Evolutionary conservation across 2,797 vertebrate genomes (phyloP).

Genomic region (Glyptemys insculpta): DNA sequence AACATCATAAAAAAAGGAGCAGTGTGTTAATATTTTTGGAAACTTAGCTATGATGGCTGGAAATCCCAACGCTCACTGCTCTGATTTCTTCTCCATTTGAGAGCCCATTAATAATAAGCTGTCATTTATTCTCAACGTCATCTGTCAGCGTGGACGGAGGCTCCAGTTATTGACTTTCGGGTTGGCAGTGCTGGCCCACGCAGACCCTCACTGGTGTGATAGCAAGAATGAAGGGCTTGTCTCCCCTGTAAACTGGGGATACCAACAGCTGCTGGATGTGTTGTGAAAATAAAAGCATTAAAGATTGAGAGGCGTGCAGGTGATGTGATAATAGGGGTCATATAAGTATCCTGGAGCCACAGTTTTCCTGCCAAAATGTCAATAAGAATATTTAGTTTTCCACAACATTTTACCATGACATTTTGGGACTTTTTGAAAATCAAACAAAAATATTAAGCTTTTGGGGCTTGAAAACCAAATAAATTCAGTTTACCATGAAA

Average conservation of each 20-base stretch:
- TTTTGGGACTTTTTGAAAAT: not conserved
- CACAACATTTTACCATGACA: not conserved
- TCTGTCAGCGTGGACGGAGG: not conserved
- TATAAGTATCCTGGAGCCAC: not conserved
- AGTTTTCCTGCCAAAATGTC: not conserved
- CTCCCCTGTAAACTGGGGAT: not conserved
- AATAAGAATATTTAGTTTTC: not conserved
- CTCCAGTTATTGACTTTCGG: constrained; percentile 27
- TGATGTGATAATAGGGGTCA: not conserved
- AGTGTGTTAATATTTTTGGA: constrained; percentile 4
- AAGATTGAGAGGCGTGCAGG: not conserved
- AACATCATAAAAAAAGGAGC: constrained; percentile 6
- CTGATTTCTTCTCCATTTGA: constrained; percentile 10
- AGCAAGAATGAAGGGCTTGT: constrained; percentile 1
- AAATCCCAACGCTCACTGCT: constrained; percentile 2
- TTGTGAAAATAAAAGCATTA: not conserved
- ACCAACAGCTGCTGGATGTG: not conserved
- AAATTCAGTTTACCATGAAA: not conserved
- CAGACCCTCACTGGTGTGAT: constrained; percentile 46
- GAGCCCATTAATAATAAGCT: constrained; percentile 8
- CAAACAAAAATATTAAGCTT: not conserved
- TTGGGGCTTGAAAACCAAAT: not conserved
- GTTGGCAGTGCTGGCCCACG: not conserved
- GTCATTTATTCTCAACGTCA: constrained; percentile 31
- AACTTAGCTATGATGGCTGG: constrained; percentile 1